A percentile compares a stretch with the other conserved stretches of the same genome.
These are phyloP conservation scores for Chondrosia reniformis DNA, from an alignment of 37 sponge, comb jelly and placozoan species.

Conservation along the genomic window DNA sequence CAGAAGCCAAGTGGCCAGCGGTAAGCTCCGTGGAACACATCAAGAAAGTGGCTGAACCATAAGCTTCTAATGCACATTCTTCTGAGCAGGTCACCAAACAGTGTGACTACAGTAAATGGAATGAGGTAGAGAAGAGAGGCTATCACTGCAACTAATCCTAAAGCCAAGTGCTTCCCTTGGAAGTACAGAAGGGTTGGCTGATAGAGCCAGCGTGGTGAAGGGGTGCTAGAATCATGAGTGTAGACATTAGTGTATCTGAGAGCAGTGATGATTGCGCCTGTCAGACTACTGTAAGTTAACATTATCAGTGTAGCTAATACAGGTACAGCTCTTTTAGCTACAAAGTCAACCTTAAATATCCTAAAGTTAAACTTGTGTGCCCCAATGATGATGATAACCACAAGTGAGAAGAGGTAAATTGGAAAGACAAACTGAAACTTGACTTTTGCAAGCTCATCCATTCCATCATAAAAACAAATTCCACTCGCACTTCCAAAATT, in stretches of 20 bases:
- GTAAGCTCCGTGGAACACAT: background rate
- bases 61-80: background rate
- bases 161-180: background rate
- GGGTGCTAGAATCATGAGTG: background rate
- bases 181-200: conserved; percentile 4
- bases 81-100: conserved; percentile 8
- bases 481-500: no score
- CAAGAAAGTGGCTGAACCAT: conserved; percentile 12
- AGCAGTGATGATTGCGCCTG: conserved; percentile 2
- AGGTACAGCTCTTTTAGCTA: conserved; percentile 1
- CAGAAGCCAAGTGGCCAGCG: background rate
- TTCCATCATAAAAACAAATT: no score
- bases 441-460: no score
- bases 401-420: conserved; percentile 36
- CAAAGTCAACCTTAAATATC: background rate
- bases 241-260: conserved; percentile 5
- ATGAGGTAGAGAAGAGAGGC: background rate
- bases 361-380: background rate
- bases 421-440: no score
- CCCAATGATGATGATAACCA: conserved; percentile 15
- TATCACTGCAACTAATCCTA: background rate
- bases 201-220: background rate
- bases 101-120: conserved; percentile 8
- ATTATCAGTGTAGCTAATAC: conserved; percentile 30
- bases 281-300: conserved; percentile 17